Percentiles rank a stretch among this genome's conserved stretches.
Conservation (phyloP, 2,797 vertebrate genomes). For the Platyrinchus mystaceus region DNA sequence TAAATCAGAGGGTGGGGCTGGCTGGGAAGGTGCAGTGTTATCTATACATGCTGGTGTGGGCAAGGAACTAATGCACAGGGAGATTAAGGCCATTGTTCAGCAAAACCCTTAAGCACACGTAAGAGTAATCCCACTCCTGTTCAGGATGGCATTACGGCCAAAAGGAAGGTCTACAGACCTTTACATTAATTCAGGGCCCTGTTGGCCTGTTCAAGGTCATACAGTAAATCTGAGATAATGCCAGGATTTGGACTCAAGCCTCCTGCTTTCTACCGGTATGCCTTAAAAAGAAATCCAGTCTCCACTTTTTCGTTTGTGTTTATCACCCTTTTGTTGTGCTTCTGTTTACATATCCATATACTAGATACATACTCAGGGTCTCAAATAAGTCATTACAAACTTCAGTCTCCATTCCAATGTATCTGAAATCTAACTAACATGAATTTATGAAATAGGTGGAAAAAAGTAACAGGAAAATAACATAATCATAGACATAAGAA, state of each 20-base stretch:
- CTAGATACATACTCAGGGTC: not conserved
- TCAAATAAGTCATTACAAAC: not conserved
- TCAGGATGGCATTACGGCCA: not conserved
- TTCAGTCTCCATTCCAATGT: not conserved
- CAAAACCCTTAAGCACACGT: not conserved
- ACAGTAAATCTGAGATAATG: slow-evolving; percentile 26
- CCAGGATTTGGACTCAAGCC: not conserved
- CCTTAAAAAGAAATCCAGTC: not conserved
- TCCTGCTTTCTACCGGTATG: not conserved
- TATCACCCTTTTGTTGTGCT: not conserved
- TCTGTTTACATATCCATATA: not conserved
- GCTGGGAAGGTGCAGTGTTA: not conserved
- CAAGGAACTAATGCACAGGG: not conserved
- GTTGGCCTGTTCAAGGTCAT: slow-evolving; percentile 4
- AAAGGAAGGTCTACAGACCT: not conserved
- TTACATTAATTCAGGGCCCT: not conserved
- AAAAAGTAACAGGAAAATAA: not conserved
- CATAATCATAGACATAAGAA: not conserved
- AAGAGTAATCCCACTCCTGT: not conserved
- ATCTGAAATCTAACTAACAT: not conserved
- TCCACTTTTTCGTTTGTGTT: not conserved
- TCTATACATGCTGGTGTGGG: not conserved
- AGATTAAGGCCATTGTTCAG: slow-evolving; percentile 7
- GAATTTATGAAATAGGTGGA: not conserved
- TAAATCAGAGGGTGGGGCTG: not conserved